Base-by-base conservation (phyloP, 2,888 invertebrate species). In the Petrophora chlorosata region DNA sequence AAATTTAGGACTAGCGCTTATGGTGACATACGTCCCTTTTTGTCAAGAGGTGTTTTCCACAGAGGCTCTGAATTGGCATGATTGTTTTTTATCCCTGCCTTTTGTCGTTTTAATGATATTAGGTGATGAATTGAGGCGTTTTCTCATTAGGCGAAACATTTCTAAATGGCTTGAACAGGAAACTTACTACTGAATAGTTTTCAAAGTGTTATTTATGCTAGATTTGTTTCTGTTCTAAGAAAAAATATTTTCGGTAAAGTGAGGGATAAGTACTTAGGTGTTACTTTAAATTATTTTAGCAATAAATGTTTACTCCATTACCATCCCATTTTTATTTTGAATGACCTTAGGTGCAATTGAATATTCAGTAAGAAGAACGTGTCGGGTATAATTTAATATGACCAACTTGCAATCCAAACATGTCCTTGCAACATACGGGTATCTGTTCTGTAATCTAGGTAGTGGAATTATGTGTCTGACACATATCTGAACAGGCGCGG, bases 101-200 rank as follows among this genome's bases (percentile, higher is more conserved):
- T 97, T 94, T 77, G 93, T 94, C 58, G 42, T 95, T 17, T 80
- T 95, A 5, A 96, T 97, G 82, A 92, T 96, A 59, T 62, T 93
- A 7, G 94, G 92, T 54, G 96, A 97, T 69, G 96, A 97, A 79
- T 49, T 92, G 5, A 91, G 96, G 53, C 93, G 94, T 61, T 93
- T 90, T 62, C 82, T 95, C 56, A 92, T 96, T 23, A 91, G 96
- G 54, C 91, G 91, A 53, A 91, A 92, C 67, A 91, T 93, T 0
- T 93, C 93, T 0, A 92, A 93, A 54, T 95, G 94, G 94, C 85
- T 95, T 15, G 95, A 95, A 71, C 73, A 87, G 53, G 95, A 96
- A 79, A 95, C 94, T 32, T 95, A 95, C 71, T 96, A 95, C 69
- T 94, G 73, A 82, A 34, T 33, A 42, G 8, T 43, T 17, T 12